Evolutionary conservation across 1,140 invertebrate species (phyloP).

Genomic region (Drosophila rufa): DNA sequence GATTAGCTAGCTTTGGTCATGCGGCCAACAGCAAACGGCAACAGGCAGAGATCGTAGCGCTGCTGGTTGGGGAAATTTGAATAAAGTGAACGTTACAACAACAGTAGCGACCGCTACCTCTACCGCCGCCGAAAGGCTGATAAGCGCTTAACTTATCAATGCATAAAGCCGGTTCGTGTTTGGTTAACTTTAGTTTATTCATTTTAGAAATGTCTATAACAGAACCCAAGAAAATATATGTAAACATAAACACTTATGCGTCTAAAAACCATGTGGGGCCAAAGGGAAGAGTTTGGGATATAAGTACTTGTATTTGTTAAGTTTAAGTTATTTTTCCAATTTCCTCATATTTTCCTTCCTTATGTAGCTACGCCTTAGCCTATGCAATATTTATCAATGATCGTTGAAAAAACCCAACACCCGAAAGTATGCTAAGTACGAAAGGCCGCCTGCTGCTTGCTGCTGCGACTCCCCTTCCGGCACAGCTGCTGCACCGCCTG

Average conservation of each 20-base stretch:
- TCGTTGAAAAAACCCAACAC: slow-evolving; percentile 55
- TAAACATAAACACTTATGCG: slow-evolving; percentile 68
- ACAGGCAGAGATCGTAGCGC: slow-evolving; percentile 55
- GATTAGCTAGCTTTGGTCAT: slow-evolving; percentile 83
- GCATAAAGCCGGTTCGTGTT: slow-evolving; percentile 28
- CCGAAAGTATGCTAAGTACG: slow-evolving; percentile 71
- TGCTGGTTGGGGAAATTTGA: slow-evolving; percentile 59
- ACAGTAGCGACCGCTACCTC: slow-evolving; percentile 35
- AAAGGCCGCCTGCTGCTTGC: slow-evolving; percentile 35
- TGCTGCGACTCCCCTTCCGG: slow-evolving; percentile 65
- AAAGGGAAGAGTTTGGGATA: slow-evolving; percentile 32
- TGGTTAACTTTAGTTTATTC: slow-evolving; percentile 65
- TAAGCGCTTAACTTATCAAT: slow-evolving; percentile 54
- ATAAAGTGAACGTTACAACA: slow-evolving; percentile 70
- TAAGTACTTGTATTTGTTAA: slow-evolving; percentile 39
- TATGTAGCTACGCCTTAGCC: slow-evolving; percentile 29
- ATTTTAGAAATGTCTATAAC: slow-evolving; percentile 74
- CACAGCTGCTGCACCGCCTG: slow-evolving; percentile 69
- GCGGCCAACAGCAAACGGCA: slow-evolving; percentile 70
- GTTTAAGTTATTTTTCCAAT: slow-evolving; percentile 3
- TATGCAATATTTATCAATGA: slow-evolving; percentile 30
- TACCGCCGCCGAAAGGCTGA: slow-evolving; percentile 23
- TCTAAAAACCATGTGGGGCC: slow-evolving; percentile 14
- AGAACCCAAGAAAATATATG: slow-evolving; percentile 62
- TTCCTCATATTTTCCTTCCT: not conserved